Evolutionary conservation across 2,113 vertebrate species (phyloP).

Genomic region (Sardina pilchardus): DNA sequence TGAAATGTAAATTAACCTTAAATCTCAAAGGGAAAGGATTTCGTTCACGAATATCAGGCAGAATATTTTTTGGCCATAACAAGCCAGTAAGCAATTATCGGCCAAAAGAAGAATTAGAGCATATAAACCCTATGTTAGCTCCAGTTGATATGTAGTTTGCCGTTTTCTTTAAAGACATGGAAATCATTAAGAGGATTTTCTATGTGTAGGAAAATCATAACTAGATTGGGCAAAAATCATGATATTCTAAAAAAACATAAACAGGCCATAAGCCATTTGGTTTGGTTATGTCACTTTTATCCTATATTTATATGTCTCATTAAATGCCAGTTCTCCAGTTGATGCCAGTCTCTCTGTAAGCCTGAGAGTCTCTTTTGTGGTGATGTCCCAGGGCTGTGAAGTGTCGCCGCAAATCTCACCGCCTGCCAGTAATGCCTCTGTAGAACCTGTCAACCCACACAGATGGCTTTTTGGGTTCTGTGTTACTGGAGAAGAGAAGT

Average conservation of each 20-base stretch:
- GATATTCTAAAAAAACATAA: not conserved
- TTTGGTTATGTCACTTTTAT: not conserved
- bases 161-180: not conserved
- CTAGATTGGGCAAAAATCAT: not conserved
- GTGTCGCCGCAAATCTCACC: not conserved
- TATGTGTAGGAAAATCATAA: not conserved
- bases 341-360: not conserved
- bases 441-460: not conserved
- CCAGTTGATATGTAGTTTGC: not conserved
- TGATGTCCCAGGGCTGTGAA: not conserved
- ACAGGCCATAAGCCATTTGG: not conserved
- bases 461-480: not conserved
- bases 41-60: not conserved
- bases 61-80: not conserved
- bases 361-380: not conserved
- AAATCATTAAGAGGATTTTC: not conserved
- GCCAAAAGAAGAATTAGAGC: not conserved
- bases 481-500: not conserved
- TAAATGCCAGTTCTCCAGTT: not conserved
- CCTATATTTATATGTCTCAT: not conserved
- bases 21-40: not conserved
- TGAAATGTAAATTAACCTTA: not conserved
- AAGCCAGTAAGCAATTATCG: not conserved
- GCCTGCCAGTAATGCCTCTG: not conserved
- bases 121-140: not conserved